Percentiles rank a stretch among this genome's conserved stretches.
Conservation (phyloP, 1,140 invertebrate genomes). For the Piezodorus guildinii region DNA sequence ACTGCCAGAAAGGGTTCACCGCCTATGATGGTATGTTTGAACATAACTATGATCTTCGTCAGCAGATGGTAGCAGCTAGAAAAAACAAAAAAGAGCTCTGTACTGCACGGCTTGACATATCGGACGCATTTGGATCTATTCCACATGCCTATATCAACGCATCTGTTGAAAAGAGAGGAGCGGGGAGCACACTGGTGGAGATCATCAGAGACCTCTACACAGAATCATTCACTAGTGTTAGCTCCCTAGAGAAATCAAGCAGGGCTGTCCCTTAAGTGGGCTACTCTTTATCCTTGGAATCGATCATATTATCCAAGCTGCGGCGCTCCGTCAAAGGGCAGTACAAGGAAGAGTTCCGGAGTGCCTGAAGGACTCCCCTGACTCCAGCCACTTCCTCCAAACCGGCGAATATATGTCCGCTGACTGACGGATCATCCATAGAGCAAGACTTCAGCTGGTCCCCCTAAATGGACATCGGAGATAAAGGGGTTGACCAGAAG, state of each 20-base stretch:
- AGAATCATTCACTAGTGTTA: neutral
- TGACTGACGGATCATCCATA: conserved; percentile 30
- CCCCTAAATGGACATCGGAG: conserved; percentile 29
- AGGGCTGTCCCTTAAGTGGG: neutral
- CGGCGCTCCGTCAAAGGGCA: neutral
- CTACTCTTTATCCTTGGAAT: neutral
- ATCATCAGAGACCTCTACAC: too few species aligned
- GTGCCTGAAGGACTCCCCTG: neutral
- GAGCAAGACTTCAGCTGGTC: conserved; percentile 25
- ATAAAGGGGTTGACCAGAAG: neutral
- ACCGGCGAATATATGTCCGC: conserved; percentile 21
- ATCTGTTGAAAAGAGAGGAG: conserved; percentile 22
- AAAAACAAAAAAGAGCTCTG: conserved; percentile 23
- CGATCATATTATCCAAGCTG: neutral
- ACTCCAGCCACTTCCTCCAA: conserved; percentile 22
- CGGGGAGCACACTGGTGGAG: conserved; percentile 8
- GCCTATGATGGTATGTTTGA: conserved; percentile 16
- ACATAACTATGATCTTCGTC: conserved; percentile 6
- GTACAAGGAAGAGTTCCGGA: conserved; percentile 23
- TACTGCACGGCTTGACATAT: conserved; percentile 31
- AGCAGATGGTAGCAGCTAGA: conserved; percentile 25
- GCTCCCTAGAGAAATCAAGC: neutral
- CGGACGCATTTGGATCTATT: conserved; percentile 32
- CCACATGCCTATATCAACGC: conserved; percentile 26
- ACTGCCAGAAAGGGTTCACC: conserved; percentile 25